A percentile compares a stretch with the other conserved stretches of the same genome.
Evolutionary conservation across 2,113 vertebrate species (phyloP).

Genomic region (Hemicordylus capensis): DNA sequence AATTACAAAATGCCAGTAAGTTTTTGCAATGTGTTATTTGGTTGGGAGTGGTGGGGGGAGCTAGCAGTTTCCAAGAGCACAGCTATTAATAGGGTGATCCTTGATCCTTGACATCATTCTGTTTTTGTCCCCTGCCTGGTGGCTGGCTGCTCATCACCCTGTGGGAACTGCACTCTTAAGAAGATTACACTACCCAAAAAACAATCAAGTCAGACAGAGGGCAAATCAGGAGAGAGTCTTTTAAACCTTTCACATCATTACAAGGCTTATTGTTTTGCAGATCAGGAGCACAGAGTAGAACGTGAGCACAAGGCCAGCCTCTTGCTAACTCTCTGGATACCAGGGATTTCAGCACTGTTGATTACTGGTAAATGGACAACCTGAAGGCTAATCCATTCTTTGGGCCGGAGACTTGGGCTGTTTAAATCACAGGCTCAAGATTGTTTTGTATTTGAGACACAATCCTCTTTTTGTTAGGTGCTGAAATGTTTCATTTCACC

Average conservation of each 20-base stretch:
- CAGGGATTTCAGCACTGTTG: constrained; percentile 69
- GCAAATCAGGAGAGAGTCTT: constrained; percentile 74
- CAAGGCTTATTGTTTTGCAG: constrained; percentile 87
- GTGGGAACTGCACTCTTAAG: constrained; percentile 73
- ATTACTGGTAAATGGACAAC: constrained; percentile 75
- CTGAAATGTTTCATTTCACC: constrained; percentile 39
- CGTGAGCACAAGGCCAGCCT: constrained; percentile 73
- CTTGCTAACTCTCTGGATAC: constrained; percentile 68
- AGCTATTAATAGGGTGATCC: constrained; percentile 73
- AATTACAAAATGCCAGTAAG: constrained; percentile 46
- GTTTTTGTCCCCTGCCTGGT: constrained; percentile 60
- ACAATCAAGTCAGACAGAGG: constrained; percentile 77
- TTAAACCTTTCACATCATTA: constrained; percentile 84
- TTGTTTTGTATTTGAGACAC: constrained; percentile 9
- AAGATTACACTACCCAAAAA: constrained; percentile 84
- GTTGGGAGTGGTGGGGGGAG: constrained; percentile 40
- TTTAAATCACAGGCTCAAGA: constrained; percentile 53
- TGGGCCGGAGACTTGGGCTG: constrained; percentile 49
- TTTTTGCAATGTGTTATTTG: constrained; percentile 58
- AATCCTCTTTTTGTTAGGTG: constrained; percentile 36
- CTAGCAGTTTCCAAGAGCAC: constrained; percentile 60
- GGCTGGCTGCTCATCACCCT: constrained; percentile 66
- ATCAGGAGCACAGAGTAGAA: constrained; percentile 82
- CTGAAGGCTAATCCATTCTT: constrained; percentile 61
- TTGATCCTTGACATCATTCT: constrained; percentile 70